A percentile compares a stretch with the other conserved stretches of the same genome.
These are phyloP conservation scores for Choreutis nemorana DNA, from an alignment of 2,888 invertebrate species.

Conservation along the genomic window DNA sequence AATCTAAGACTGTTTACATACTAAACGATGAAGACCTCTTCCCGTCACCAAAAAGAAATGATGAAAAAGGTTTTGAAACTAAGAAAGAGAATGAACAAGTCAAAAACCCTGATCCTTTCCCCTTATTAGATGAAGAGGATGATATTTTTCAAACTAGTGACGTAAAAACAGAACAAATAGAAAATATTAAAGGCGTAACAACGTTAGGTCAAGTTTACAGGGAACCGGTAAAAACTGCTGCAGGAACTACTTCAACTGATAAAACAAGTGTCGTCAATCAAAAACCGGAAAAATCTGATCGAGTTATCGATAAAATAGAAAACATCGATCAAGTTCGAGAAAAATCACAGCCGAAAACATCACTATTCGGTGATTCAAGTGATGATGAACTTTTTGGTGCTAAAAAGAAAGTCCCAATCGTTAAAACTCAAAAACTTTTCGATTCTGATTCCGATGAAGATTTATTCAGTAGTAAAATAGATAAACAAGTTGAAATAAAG, in stretches of 20 bases:
- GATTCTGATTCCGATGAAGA: constrained; percentile 47
- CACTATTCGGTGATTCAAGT: constrained; percentile 33
- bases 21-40: constrained; percentile 54
- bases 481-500: constrained; percentile 11
- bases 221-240: constrained; percentile 1
- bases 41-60: constrained; percentile 12
- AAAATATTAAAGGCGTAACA: constrained; percentile 2
- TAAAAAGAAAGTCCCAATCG: constrained; percentile 19
- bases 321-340: background rate
- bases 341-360: constrained; percentile 13
- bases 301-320: constrained; percentile 2
- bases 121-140: constrained; percentile 13
- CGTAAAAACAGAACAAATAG: constrained; percentile 8
- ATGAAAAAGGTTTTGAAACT: constrained; percentile 9
- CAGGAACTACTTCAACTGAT: constrained; percentile 6
- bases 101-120: constrained; percentile 7
- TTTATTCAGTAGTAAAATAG: constrained; percentile 25
- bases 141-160: constrained; percentile 15
- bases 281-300: constrained; percentile 1
- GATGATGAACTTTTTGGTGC: constrained; percentile 40
- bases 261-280: constrained; percentile 5
- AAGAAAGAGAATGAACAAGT: constrained; percentile 5
- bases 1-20: constrained; percentile 46
- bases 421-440: constrained; percentile 23
- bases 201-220: constrained; percentile 8